A percentile compares a stretch with the other conserved stretches of the same genome.
phyloP scores from a whole-genome alignment of 2,888 invertebrate species.

The Synergus umbraculus region DNA sequence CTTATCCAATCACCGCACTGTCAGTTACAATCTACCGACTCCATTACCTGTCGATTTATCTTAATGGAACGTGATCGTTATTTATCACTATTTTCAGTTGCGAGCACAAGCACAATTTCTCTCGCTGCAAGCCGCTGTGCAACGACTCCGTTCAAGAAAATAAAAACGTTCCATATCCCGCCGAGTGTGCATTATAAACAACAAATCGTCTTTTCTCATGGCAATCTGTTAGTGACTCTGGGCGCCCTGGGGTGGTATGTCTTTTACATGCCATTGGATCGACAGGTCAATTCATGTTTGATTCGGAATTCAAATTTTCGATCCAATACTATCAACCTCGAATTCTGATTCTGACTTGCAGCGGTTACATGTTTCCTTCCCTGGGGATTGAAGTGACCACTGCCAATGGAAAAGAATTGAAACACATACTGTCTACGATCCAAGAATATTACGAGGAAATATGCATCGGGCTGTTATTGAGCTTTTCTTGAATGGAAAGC shows the following conservation, averaged over 20 bases:
- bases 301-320: constrained; percentile 55
- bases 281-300: constrained; percentile 65
- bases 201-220: constrained; percentile 55
- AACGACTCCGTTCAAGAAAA: constrained; percentile 49
- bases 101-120: constrained; percentile 64
- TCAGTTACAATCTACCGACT: constrained; percentile 72
- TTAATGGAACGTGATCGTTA: constrained; percentile 73
- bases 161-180: constrained; percentile 46
- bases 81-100: constrained; percentile 73
- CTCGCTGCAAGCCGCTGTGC: constrained; percentile 52
- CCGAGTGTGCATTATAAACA: constrained; percentile 55
- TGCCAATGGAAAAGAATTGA: constrained; percentile 21
- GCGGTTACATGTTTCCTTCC: constrained; percentile 24
- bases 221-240: constrained; percentile 53
- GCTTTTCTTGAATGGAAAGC: not conserved
- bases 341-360: constrained; percentile 17
- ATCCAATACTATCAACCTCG: constrained; percentile 42
- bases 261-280: constrained; percentile 56
- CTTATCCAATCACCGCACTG: constrained; percentile 74
- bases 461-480: not conserved
- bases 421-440: not conserved
- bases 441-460: not conserved
- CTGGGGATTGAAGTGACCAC: constrained; percentile 20
- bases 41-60: constrained; percentile 73
- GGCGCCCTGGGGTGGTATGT: constrained; percentile 47